Percentiles rank a stretch among this genome's conserved stretches.
phyloP scores from a whole-genome alignment of 2,113 vertebrate species.

The Heptranchias perlo region DNA sequence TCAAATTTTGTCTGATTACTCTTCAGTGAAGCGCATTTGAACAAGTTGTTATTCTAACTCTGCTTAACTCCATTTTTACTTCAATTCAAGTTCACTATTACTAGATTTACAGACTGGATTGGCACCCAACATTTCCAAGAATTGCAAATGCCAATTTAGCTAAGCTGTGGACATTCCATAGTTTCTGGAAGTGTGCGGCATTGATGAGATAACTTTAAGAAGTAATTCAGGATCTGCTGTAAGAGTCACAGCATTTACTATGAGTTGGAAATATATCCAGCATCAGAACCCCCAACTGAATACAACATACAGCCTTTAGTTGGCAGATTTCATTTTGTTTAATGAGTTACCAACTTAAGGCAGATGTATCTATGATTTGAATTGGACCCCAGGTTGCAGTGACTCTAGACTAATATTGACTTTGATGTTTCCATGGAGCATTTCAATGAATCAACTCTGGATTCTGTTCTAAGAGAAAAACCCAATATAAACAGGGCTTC shows the following conservation, averaged over 20 bases:
- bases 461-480: background rate
- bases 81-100: background rate
- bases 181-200: background rate
- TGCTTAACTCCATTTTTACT: background rate
- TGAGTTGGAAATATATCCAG: background rate
- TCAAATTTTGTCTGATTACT: too few species aligned
- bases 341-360: background rate
- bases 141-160: background rate
- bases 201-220: background rate
- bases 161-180: background rate
- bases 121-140: background rate
- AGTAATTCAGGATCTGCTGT: background rate
- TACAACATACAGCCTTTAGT: background rate
- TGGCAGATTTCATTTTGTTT: background rate
- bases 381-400: constrained; percentile 27
- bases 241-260: background rate
- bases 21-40: too few species aligned
- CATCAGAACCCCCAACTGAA: background rate
- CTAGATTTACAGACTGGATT: background rate
- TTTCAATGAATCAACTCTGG: constrained; percentile 20
- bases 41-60: background rate
- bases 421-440: constrained; percentile 25
- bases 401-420: constrained; percentile 15
- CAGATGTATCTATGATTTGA: constrained; percentile 18
- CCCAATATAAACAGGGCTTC: constrained; percentile 11